Conservation (phyloP, 2,888 invertebrate species). For the Coelopa pilipes region DNA sequence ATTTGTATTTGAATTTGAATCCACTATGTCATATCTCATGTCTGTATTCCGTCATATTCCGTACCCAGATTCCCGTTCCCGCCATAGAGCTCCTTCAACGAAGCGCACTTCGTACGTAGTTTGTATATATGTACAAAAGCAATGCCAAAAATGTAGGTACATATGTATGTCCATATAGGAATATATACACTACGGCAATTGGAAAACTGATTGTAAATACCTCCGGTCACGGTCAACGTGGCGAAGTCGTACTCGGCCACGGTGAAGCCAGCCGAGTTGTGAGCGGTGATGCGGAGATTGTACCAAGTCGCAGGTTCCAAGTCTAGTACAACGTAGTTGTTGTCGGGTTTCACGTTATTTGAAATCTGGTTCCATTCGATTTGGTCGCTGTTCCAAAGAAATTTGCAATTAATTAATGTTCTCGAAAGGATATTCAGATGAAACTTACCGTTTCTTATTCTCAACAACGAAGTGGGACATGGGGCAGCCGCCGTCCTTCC, state of each 20-base stretch:
- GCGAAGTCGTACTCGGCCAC: constrained; percentile 96
- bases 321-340: constrained; percentile 90
- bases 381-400: constrained; percentile 72
- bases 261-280: constrained; percentile 95
- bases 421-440: no score
- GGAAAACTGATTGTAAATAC: constrained; percentile 71
- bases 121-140: constrained; percentile 67
- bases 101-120: constrained; percentile 54
- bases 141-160: constrained; percentile 49
- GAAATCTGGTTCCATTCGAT: constrained; percentile 94
- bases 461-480: constrained; percentile 96
- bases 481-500: constrained; percentile 95
- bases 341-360: constrained; percentile 90
- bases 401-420: no score
- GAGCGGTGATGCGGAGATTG: constrained; percentile 88
- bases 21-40: no score
- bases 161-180: constrained; percentile 37
- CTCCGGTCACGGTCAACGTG: constrained; percentile 92
- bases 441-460: constrained; percentile 85
- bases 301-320: constrained; percentile 95
- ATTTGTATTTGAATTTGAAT: no score
- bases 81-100: constrained; percentile 34
- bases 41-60: background rate
- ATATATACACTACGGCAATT: constrained; percentile 42
- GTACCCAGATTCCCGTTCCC: background rate